Evolutionary conservation across 2,888 invertebrate species (phyloP).

Genomic region (Graphium colonna): DNA sequence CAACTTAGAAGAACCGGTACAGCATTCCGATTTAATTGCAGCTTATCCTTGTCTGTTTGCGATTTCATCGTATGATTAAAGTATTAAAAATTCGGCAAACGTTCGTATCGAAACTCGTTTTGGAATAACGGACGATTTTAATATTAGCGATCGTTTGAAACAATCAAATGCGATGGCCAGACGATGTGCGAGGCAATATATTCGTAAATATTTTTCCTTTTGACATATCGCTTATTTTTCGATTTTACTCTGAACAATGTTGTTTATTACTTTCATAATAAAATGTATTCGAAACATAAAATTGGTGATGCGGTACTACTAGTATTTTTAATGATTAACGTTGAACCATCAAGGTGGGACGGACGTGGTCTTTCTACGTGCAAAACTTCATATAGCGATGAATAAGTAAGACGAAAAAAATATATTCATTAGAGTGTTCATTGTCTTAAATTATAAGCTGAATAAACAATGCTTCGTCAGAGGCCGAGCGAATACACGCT

Average conservation of each 20-base stretch:
- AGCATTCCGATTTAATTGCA: not conserved
- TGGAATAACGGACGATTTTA: not conserved
- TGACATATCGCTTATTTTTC: too few relatives aligned
- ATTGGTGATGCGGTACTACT: not conserved
- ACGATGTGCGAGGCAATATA: not conserved
- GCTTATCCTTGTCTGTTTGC: not conserved
- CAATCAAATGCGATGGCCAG: not conserved
- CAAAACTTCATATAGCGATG: constrained; percentile 4
- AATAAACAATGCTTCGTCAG: constrained; percentile 7
- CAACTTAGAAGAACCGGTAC: not conserved
- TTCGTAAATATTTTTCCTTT: not conserved
- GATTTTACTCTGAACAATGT: too few relatives aligned
- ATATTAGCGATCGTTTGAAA: not conserved
- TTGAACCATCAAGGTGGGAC: not conserved
- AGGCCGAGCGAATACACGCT: not conserved
- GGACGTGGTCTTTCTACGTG: not conserved
- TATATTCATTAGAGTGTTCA: constrained; percentile 5
- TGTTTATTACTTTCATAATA: too few relatives aligned
- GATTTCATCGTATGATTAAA: not conserved
- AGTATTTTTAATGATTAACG: not conserved
- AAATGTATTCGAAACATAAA: not conserved
- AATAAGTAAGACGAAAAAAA: constrained; percentile 4
- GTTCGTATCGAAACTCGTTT: not conserved
- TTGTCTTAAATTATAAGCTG: constrained; percentile 13
- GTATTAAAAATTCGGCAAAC: not conserved